Evolutionary conservation across 2,113 vertebrate genomes (phyloP), one percentile per base, ranked within the genome.

Genomic region (Bos indicus): DNA sequence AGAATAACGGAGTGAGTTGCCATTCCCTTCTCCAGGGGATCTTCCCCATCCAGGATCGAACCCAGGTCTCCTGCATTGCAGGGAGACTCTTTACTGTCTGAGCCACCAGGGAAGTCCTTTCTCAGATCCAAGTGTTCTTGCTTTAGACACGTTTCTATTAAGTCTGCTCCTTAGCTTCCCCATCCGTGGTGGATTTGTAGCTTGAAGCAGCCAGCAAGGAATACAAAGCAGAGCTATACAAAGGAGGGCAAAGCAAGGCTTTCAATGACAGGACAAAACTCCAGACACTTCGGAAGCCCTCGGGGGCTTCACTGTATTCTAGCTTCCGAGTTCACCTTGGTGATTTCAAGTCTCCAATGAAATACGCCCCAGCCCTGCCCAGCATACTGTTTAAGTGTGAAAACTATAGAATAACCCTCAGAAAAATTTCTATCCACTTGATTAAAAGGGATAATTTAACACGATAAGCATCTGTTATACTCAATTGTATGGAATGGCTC

Each of bases 161-260:
- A 51, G 48, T 46, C 25, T 1, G 0, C 71, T 77, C 43, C 25
- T 16, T 0, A 2, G 54, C 59, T 51, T 19, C 59, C 80, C 59
- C 28, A 5, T 25, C 5, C 0, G 0, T 0, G 30, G 56, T 5
- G 51, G n/a, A 9, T 30, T 23, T 59, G 77, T 33, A 51, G 46
- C 54, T 52, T 12, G 57, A 85, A 46, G 78, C 23, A 87, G 6
- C 80, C 12, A 36, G 57, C 48, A 12, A 40, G 48, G 48, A 13
- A 7, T 83, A 40, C 33, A 23, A 62, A 62, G 83, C 88, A 62
- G 30, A 46, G 78, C 6, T 23, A 11, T 5, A 6, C 6, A 4
- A 43, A 59, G 26, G 9, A 28, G 36, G 36, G 82, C 19, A 19
- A 16, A 15, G 48, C 1, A 48, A 81, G 82, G 82, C 30, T 6